Base-by-base conservation (phyloP, 2,797 vertebrate species). In the Pseudochaenichthys georgianus region DNA sequence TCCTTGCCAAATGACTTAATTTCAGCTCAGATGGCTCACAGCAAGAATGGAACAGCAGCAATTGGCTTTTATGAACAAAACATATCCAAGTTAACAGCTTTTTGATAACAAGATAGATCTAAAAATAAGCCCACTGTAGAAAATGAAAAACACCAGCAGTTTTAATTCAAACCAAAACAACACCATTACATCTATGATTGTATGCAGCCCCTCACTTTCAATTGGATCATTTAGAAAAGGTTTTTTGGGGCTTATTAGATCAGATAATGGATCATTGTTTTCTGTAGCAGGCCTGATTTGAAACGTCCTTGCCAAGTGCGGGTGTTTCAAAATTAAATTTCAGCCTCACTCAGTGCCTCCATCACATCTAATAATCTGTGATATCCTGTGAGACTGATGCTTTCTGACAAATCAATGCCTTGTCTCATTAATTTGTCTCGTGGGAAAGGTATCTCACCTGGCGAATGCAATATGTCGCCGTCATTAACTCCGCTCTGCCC, bases 321-420 rank as follows among this genome's bases (percentile, higher is more conserved):
- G 47, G 64, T 41, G 54, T 59, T 50, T 28, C 42, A 59, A 52
- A n/a, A 65, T 11, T 8, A 15, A 51, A 42, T 77, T 21, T 67
- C 47, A 45, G 51, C 51, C 54, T 63, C 51, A 31, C 34, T 48
- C 5, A 1, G 19, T 58, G 64, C 51, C 64, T 57, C 57, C 6
- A 48, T 85, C 47, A 47, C 41, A 53, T 67, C 45, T 19, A 48
- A 73, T 82, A 46, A 75, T 64, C 60, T 54, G 9, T 59, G 54
- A 66, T 31, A 47, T n/a, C 45, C 43, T 4, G 9, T 67, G 76
- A 76, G 48, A 70, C 73, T 65, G 52, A 78, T 59, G 0, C 34
- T 19, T 23, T 43, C 46, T 74, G 77, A 77, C 82, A 75, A 82
- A 75, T 80, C 43, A 52, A 77, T 80, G 61, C 58, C 58, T 42